These are phyloP conservation scores for Recurvirostra avosetta DNA, from an alignment of 2,113 vertebrate species.

Conservation along the genomic window DNA sequence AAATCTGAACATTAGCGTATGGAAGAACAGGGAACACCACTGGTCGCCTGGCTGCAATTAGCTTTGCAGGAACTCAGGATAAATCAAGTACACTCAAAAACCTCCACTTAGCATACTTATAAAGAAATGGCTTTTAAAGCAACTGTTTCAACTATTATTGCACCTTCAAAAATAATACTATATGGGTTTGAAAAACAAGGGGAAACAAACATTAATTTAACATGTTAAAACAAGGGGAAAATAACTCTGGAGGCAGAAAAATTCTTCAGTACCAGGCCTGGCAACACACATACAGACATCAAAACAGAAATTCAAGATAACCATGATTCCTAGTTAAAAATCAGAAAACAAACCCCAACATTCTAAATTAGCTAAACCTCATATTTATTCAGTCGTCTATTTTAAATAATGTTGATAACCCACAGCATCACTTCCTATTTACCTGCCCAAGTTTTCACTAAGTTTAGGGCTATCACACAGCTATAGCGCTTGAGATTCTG, in stretches of 20 bases:
- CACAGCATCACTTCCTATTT: background rate
- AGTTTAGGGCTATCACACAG: background rate
- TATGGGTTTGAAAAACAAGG: background rate
- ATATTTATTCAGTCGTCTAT: background rate
- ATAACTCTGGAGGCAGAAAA: background rate
- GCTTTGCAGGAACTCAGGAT: background rate
- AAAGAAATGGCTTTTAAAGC: conserved; percentile 63
- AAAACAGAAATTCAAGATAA: background rate
- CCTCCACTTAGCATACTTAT: background rate
- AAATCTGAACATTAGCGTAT: background rate
- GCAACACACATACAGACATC: background rate
- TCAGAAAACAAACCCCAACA: background rate
- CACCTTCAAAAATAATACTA: conserved; percentile 55
- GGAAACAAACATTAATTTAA: conserved; percentile 1
- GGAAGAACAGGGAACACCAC: conserved; percentile 46
- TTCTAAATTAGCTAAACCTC: background rate
- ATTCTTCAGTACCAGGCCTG: background rate
- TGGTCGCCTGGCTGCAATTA: background rate
- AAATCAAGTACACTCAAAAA: background rate
- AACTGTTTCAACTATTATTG: conserved; percentile 53
- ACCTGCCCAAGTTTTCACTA: background rate
- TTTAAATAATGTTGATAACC: background rate
- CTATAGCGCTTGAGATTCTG: background rate
- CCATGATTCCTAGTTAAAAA: background rate
- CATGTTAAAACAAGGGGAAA: background rate